Base-by-base conservation (phyloP, 2,113 vertebrate species). In the Engystomops pustulosus region DNA sequence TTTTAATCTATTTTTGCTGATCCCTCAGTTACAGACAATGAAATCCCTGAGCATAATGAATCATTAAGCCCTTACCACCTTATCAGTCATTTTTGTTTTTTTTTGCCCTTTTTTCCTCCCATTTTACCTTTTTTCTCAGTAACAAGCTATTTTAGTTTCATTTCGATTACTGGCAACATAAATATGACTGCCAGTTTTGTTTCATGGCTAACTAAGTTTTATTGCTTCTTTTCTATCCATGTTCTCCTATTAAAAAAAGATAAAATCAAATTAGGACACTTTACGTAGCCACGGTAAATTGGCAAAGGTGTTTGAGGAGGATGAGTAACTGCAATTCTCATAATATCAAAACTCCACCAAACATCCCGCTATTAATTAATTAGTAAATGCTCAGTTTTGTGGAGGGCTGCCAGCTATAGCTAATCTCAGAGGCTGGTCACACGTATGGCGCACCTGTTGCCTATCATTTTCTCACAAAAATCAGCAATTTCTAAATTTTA, bases 171-270 rank as follows among this genome's bases (percentile, higher is more conserved):
- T 60, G 49, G 51, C 47, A 60, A 60, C 34, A 58, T 82, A 72
- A 82, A 82, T 82, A 72, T 71, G 68, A 72, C 80, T 82, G 80
- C 80, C 80, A 82, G 80, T 82, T 82, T 72, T 82, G 80, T 82
- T 82, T 74, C 68, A 82, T 30, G 68, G 80, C 58, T 82, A 58
- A 72, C 68, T 74, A 82, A 55, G 44, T 74, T 82, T 82, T 82
- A 82, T 25, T 82, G 80, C 69, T 60, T 74, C 80, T 55, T 62
- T 47, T 83, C 51, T 34, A 83, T 75, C 69, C 41, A 75, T 75
- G 81, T 83, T 83, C 81, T 83, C 81, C 81, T 83, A 83, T 83
- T 83, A 83, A 83, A 83, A 83, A 74, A 83, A 75, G 81, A 83
- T 83, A 60, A 83, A 83, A 83, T 83, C 81, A 83, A 75, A 83